Evolutionary conservation across 2,888 invertebrate species (phyloP), one percentile per base, ranked within the genome.

Genomic region (Dermolepida albohirtum): DNA sequence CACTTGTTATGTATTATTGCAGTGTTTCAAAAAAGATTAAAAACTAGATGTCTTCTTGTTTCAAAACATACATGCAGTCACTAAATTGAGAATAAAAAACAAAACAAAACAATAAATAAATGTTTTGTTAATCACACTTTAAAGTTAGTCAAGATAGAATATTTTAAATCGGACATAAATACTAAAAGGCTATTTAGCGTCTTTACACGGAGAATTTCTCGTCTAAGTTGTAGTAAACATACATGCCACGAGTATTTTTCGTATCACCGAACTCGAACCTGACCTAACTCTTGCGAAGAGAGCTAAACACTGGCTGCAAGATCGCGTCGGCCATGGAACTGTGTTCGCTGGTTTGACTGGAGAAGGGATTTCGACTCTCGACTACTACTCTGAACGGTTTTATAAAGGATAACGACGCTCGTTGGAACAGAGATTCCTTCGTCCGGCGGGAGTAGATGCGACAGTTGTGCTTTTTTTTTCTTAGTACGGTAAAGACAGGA

Each of bases 271-370:
- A 47, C 64, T 64, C 65, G 51, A 44, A 52, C 57, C 66, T 44
- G 69, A 65, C 69, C 63, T 69, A 43, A 52, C 69, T 69, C 59
- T 62, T 55, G 27, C 62, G 62, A 66, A 69, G 69, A 69, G 65
- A 65, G 52, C 65, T 69, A 62, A 66, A 59, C 64, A 69, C 69
- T 69, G 69, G 69, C 62, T 62, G 52, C 69, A 64, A 69, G 65
- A 65, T 62, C 65, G 50, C 64, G 41, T 52, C 69, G 63, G 66
- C 69, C 69, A 69, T 69, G 69, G 66, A 69, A 59, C 66, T 50
- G 62, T 50, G 62, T 29, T 43, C 66, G 66, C 27, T 51, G 40
- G 51, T 22, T 54, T 47, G 47, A 34, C 59, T 67, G 66, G 66
- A 67, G 66, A 59, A 67, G 66, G 66, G 66, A 67, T 59, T 43